Evolutionary conservation across 2,888 invertebrate species (phyloP), one percentile per base, ranked within the genome.

Genomic region (Empis livida): DNA sequence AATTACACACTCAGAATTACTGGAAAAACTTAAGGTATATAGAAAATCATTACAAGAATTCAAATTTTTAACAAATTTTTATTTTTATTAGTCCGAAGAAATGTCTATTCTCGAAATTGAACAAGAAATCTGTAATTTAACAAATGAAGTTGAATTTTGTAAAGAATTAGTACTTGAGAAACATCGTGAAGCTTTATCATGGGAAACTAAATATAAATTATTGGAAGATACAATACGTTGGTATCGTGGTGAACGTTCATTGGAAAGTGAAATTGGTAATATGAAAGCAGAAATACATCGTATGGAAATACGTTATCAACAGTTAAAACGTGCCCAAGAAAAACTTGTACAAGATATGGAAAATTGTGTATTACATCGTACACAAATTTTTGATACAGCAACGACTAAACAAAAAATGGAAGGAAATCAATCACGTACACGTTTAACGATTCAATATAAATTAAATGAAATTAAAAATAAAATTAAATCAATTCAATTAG

Each of bases 241-340:
- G 58, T 76, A 85, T 43, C 76, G 78, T 46, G 73, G 77, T 32
- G 84, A 85, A 47, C 74, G 76, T 48, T 73, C 77, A 1, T 68
- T 73, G 3, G 77, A 73, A 6, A 84, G 88, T 3, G 88, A 88
- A 63, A 75, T 87, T 16, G 80, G 79, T 1, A 73, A 73, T 31
- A 88, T 89, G 87, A 82, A 76, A 60, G 74, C 72, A 37, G 89
- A 90, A 72, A 88, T 90, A 59, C 88, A 88, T 57, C 75, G 83
- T 55, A 89, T 89, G 89, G 79, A 84, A 67, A 84, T 87, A 38
- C 60, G 69, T 3, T 59, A 59, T 41, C 59, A 54, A 23, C 67
- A 69, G 49, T 53, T 69, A 1, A 64, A 61, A 32, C 59, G 64
- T 2, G 64, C 68, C 0, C 68, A 69, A 50, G 64, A 69, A 38